phyloP scores from a whole-genome alignment of 2,888 invertebrate species.

The Stenodera caucasica region DNA sequence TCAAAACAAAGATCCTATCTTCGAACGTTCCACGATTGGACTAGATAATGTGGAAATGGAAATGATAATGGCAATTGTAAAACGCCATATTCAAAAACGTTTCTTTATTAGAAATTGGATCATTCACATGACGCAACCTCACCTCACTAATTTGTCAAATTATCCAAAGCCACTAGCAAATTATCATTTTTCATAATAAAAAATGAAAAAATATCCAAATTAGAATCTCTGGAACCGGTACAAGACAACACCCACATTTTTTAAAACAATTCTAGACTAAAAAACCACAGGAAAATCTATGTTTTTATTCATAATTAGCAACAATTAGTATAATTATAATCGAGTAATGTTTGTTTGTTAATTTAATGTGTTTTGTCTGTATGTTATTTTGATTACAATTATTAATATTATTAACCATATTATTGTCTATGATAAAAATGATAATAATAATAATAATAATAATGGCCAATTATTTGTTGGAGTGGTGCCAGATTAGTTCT shows the following conservation, averaged over 20 bases:
- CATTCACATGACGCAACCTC: too few relatives aligned
- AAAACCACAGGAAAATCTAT: too few relatives aligned
- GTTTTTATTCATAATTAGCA: neutral
- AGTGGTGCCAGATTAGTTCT: neutral
- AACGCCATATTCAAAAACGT: slow-evolving; percentile 3
- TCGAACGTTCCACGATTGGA: too few relatives aligned
- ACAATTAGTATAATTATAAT: neutral
- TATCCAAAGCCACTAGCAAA: too few relatives aligned
- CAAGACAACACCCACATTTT: too few relatives aligned
- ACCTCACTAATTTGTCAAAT: too few relatives aligned
- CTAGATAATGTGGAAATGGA: neutral
- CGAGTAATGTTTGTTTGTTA: neutral
- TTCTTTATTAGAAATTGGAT: too few relatives aligned
- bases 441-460: neutral
- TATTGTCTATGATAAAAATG: too few relatives aligned
- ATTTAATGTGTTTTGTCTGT: slow-evolving; percentile 4
- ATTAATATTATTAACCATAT: neutral
- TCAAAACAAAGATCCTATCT: neutral
- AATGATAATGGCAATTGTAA: neutral
- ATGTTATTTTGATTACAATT: neutral
- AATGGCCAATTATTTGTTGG: neutral
- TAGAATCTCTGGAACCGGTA: too few relatives aligned
- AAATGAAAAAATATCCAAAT: too few relatives aligned
- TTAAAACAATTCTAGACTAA: too few relatives aligned
- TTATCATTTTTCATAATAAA: too few relatives aligned